phyloP scores from a whole-genome alignment of 2,113 vertebrate genomes.

The Embiotoca jacksoni region DNA sequence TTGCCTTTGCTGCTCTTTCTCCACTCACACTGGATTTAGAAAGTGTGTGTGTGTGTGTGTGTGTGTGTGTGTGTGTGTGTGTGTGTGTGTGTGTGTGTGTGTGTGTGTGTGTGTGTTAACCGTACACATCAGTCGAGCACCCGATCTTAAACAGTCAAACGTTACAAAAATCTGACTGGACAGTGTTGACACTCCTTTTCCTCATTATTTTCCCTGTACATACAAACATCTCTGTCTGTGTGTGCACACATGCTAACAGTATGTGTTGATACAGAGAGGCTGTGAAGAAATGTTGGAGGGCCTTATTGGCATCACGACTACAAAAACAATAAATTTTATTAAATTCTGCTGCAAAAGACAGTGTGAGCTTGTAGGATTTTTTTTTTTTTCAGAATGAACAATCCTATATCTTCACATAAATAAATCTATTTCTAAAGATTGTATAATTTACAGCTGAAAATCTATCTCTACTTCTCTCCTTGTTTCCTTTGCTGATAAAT shows the following conservation, averaged over 20 bases:
- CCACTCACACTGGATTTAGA: constrained; percentile 10
- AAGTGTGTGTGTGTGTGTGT: neutral
- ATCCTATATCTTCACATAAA: neutral
- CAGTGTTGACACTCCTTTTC: neutral
- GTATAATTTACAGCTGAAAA: neutral
- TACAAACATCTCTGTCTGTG: constrained; percentile 1
- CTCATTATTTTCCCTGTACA: neutral
- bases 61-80: neutral
- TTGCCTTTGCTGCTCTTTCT: constrained; percentile 22
- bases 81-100: neutral
- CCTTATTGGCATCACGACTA: neutral
- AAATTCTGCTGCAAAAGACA: neutral
- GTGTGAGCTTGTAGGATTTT: neutral
- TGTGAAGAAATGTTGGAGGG: neutral
- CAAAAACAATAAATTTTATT: neutral
- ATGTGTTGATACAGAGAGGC: constrained; percentile 10
- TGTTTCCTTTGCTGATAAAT: too few species aligned
- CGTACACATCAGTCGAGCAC: neutral
- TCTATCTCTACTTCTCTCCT: neutral
- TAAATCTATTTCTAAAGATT: neutral
- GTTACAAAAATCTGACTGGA: constrained; percentile 2
- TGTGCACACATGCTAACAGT: constrained; percentile 15
- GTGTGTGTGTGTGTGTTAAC: too few species aligned
- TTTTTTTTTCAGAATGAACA: neutral
- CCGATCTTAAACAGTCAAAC: neutral